A percentile compares a stretch with the other conserved stretches of the same genome.
Evolutionary conservation across 2,888 invertebrate species (phyloP).

Genomic region (Brachypalpus laphriformis): DNA sequence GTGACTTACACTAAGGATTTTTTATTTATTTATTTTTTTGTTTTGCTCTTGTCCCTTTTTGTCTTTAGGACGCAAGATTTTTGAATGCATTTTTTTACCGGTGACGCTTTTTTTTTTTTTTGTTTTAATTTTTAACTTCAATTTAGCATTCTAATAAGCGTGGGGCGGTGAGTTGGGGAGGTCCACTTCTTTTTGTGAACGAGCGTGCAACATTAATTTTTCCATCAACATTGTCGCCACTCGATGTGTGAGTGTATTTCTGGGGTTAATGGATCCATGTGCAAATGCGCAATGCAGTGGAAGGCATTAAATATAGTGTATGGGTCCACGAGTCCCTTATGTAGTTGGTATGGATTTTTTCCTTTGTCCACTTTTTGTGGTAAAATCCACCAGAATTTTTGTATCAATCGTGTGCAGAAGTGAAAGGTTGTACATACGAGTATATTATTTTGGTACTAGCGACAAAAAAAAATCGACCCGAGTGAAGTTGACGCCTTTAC

Average conservation of each 20-base stretch:
- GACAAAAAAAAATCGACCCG: neutral
- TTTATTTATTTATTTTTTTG: too few relatives aligned
- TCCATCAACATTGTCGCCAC: constrained; percentile 57
- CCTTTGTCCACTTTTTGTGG: neutral
- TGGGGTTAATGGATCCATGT: constrained; percentile 51
- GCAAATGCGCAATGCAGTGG: constrained; percentile 29
- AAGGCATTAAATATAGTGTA: constrained; percentile 29
- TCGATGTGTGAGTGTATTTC: constrained; percentile 39
- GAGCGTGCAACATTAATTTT: constrained; percentile 58
- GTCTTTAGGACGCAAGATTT: constrained; percentile 36
- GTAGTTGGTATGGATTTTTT: constrained; percentile 3
- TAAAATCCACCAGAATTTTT: neutral
- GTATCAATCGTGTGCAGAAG: constrained; percentile 39
- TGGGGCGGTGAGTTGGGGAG: constrained; percentile 26
- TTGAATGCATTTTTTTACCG: constrained; percentile 19
- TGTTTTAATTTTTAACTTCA: constrained; percentile 12
- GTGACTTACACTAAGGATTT: constrained; percentile 21
- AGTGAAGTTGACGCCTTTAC: neutral
- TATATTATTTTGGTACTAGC: neutral
- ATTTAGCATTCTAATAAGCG: constrained; percentile 38
- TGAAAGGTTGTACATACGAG: constrained; percentile 17
- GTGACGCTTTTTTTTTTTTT: constrained; percentile 25
- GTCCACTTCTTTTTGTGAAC: neutral
- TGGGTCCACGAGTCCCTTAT: constrained; percentile 27
- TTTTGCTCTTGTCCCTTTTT: constrained; percentile 1